These are phyloP conservation scores for Riptortus pedestris DNA, from an alignment of 1,140 invertebrate genomes.

Conservation along the genomic window DNA sequence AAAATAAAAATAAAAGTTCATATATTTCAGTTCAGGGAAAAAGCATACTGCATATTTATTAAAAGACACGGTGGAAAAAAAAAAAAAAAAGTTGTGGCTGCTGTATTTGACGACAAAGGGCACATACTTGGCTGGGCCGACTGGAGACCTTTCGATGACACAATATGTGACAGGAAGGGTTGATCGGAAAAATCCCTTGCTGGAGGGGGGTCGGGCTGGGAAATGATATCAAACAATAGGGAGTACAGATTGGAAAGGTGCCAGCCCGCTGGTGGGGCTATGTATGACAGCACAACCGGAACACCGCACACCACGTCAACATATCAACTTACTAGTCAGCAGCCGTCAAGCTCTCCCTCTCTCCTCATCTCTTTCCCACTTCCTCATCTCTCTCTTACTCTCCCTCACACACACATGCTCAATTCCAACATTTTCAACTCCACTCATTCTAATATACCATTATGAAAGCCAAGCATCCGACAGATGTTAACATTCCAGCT, in stretches of 20 bases:
- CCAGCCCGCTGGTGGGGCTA: too few species aligned
- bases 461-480: not conserved
- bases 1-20: too few species aligned
- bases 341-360: not conserved
- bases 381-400: not conserved
- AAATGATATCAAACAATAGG: too few species aligned
- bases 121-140: slow-evolving; percentile 1
- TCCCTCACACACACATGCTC: not conserved
- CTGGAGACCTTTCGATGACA: slow-evolving; percentile 1
- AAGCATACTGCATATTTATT: too few species aligned
- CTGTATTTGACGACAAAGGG: slow-evolving; percentile 2
- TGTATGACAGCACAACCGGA: too few species aligned
- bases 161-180: slow-evolving; percentile 6
- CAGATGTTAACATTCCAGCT: slow-evolving; percentile 16
- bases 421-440: not conserved
- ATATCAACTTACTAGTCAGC: slow-evolving; percentile 2
- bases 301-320: slow-evolving; percentile 6
- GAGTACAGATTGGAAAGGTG: slow-evolving; percentile 6
- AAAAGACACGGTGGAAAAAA: too few species aligned
- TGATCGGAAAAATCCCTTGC: not conserved
- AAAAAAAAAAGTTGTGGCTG: not conserved
- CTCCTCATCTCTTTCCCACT: not conserved
- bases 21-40: too few species aligned
- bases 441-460: slow-evolving; percentile 15
- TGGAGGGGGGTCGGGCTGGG: too few species aligned